phyloP scores from a whole-genome alignment of 2,888 invertebrate genomes.

The Portevinia maculata region DNA sequence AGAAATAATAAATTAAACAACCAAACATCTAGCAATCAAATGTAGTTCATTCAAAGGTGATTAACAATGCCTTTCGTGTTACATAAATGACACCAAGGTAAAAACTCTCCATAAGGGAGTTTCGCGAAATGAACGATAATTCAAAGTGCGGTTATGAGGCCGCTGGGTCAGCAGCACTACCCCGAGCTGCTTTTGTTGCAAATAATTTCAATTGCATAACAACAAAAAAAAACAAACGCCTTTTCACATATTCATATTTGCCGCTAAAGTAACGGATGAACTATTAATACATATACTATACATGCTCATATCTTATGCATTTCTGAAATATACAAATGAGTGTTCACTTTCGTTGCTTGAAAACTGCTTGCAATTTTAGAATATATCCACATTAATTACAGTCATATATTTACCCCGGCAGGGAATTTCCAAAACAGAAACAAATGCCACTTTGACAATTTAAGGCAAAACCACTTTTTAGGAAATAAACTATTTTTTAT shows the following conservation, averaged over 20 bases:
- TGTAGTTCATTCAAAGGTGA: constrained; percentile 27
- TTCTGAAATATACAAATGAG: neutral
- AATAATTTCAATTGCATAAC: constrained; percentile 49
- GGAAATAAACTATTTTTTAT: constrained; percentile 40
- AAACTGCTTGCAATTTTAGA: constrained; percentile 3
- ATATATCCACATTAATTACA: neutral
- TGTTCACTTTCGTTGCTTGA: constrained; percentile 22
- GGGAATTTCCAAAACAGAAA: constrained; percentile 71
- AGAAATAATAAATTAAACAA: no score
- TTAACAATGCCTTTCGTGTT: constrained; percentile 23
- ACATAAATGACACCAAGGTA: constrained; percentile 19
- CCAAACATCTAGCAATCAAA: no score
- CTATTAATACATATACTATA: neutral
- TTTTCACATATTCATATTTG: constrained; percentile 30
- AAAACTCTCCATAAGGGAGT: neutral
- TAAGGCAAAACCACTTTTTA: constrained; percentile 37
- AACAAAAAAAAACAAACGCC: constrained; percentile 24
- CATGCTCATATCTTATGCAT: neutral
- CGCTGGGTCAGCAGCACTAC: constrained; percentile 17
- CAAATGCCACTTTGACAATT: constrained; percentile 61
- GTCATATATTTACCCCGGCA: constrained; percentile 57
- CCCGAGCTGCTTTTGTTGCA: constrained; percentile 6
- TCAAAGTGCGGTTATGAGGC: constrained; percentile 30
- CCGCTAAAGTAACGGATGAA: constrained; percentile 3
- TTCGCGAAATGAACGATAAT: constrained; percentile 20